Conservation (phyloP, 2,888 invertebrate species). For the Trichogramma evanescens region DNA sequence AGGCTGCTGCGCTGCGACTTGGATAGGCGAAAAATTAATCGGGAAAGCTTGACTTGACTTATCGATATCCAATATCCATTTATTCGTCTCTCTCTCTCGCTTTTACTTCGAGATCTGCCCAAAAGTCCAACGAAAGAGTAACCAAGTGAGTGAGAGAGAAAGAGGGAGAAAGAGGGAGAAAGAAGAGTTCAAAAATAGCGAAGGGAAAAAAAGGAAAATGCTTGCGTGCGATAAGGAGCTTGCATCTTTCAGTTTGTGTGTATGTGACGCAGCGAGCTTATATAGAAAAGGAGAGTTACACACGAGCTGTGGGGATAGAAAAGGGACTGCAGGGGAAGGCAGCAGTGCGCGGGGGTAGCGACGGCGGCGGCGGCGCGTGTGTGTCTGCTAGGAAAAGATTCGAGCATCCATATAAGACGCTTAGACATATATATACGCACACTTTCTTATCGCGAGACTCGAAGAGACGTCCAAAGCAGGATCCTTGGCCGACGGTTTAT, state of each 20-base stretch:
- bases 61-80: slow-evolving; percentile 25
- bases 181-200: not conserved
- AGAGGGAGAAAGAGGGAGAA: not conserved
- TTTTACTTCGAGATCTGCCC: not conserved
- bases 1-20: not conserved
- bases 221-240: not conserved
- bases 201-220: slow-evolving; percentile 6
- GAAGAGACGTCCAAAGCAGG: slow-evolving; percentile 38
- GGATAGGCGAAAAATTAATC: slow-evolving; percentile 22
- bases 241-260: not conserved
- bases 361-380: too few relatives aligned
- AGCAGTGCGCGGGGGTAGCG: not conserved
- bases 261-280: not conserved
- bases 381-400: slow-evolving; percentile 16
- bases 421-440: slow-evolving; percentile 11
- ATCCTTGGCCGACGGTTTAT: slow-evolving; percentile 25
- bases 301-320: too few relatives aligned
- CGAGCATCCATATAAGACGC: not conserved
- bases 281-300: not conserved
- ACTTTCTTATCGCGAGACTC: slow-evolving; percentile 35
- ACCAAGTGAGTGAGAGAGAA: not conserved
- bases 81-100: slow-evolving; percentile 17
- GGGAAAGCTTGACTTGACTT: slow-evolving; percentile 20
- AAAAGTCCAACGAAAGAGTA: not conserved
- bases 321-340: not conserved